Evolutionary conservation across 2,888 invertebrate genomes (phyloP), one percentile per base, ranked within the genome.

Genomic region (Thera britannica): DNA sequence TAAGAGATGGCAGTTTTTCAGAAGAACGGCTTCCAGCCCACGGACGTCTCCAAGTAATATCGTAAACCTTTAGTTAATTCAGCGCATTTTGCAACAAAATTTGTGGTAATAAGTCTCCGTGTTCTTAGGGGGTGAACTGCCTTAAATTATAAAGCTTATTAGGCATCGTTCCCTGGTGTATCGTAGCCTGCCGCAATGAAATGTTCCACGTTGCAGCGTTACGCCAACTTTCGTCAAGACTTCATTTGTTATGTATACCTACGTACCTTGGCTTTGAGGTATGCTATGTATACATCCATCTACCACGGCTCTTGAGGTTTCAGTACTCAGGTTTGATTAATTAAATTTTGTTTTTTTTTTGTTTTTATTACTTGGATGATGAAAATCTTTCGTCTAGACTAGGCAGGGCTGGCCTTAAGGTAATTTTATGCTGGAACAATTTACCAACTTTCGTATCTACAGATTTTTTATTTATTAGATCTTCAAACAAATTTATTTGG

Each of bases 71-170:
- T 72, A 74, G 75, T 79, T 83, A 85, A 86, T 86, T 86, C 79
- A 68, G 78, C 73, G 71, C 75, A 86, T 86, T 86, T 80, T 69
- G 78, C 74, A 72, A 73, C 72, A 78, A 79, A 80, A 82, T 79
- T 80, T 76, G 77, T 73, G 73, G 77, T 88, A 88, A 86, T 89
- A 89, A 88, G 87, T 88, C 86, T 84, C 78, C 76, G 72, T 79
- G 80, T 66, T 57, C 62, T 80, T 78, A 77, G 79, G 82, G 79
- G 84, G 85, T 78, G 82, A 83, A 83, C 88, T 85, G 80, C 84
- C 81, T 87, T 90, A 89, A 90, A 92, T 91, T 91, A 91, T 91
- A 88, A 88, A 90, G 87, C 90, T 90, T 90, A 92, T 90, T 89
- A 91, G 85, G 83, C 87, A 91, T 89, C 81, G 91, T 80, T 90